These are phyloP conservation scores for Drosophila pectinifera DNA, from an alignment of 1,140 invertebrate species.

Conservation along the genomic window DNA sequence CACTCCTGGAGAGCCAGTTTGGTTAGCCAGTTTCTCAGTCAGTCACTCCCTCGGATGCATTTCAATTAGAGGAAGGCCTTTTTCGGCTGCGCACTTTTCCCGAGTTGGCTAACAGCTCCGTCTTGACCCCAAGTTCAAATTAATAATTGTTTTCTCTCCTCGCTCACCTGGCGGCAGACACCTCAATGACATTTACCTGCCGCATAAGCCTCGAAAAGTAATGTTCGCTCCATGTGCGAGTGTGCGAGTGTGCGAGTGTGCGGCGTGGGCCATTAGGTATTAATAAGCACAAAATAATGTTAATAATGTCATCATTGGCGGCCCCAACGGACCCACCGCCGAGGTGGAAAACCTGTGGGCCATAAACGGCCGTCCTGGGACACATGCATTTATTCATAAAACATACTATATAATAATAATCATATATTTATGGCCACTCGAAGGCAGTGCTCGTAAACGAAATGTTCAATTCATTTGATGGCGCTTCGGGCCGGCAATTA, in stretches of 20 bases:
- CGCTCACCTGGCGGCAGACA: slow-evolving; percentile 31
- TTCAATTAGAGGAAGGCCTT: slow-evolving; percentile 48
- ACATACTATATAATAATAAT: slow-evolving; percentile 40
- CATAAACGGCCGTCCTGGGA: slow-evolving; percentile 23
- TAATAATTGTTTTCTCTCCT: slow-evolving; percentile 60
- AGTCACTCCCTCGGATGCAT: slow-evolving; percentile 36
- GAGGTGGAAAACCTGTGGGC: slow-evolving; percentile 38
- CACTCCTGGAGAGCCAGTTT: slow-evolving; percentile 40
- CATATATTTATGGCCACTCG: slow-evolving; percentile 64
- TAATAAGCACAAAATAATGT: slow-evolving; percentile 79
- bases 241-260: slow-evolving; percentile 17
- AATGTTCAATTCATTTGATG: slow-evolving; percentile 64
- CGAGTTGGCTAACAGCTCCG: slow-evolving; percentile 18
- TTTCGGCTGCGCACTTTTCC: not conserved
- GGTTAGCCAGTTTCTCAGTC: slow-evolving; percentile 1
- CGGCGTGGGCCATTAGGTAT: slow-evolving; percentile 60
- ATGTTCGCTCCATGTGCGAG: slow-evolving; percentile 41
- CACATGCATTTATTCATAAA: slow-evolving; percentile 65
- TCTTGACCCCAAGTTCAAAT: slow-evolving; percentile 72
- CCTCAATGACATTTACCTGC: slow-evolving; percentile 75
- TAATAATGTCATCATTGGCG: slow-evolving; percentile 76
- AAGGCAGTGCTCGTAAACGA: slow-evolving; percentile 42
- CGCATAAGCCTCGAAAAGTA: slow-evolving; percentile 31
- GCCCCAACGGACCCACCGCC: slow-evolving; percentile 49
- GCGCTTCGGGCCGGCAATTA: slow-evolving; percentile 36